A percentile compares a stretch with the other conserved stretches of the same genome.
These are phyloP conservation scores for Erebia palarica DNA, from an alignment of 2,888 invertebrate species.

Conservation along the genomic window DNA sequence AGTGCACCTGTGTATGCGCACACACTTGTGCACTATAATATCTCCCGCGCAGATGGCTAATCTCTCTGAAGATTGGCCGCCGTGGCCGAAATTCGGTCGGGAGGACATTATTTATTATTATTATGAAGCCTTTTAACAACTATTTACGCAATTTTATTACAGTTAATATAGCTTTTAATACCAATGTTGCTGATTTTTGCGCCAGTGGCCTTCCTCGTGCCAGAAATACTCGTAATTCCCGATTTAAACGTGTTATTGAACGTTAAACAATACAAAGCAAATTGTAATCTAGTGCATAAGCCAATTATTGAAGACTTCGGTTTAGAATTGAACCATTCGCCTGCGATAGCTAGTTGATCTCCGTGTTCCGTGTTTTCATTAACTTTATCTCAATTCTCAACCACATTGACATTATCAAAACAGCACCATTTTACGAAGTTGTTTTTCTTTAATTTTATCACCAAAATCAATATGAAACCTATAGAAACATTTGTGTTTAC, in stretches of 20 bases:
- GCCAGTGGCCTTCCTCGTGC: not conserved
- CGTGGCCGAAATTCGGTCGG: no score
- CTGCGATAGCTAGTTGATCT: not conserved
- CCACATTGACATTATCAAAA: not conserved
- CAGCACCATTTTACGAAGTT: not conserved
- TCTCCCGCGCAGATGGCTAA: no score
- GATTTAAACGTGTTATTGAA: conserved; percentile 21
- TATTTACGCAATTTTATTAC: not conserved
- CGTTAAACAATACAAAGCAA: conserved; percentile 13
- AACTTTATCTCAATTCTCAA: not conserved
- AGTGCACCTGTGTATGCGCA: no score
- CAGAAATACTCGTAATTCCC: conserved; percentile 14
- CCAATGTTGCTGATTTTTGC: conserved; percentile 5
- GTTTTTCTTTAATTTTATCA: not conserved
- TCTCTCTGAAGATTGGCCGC: no score
- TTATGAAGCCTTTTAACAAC: no score
- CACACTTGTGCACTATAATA: no score
- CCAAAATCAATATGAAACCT: not conserved
- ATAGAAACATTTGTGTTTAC: not conserved
- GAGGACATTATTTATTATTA: no score
- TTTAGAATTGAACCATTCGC: not conserved
- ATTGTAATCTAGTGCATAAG: conserved; percentile 9
- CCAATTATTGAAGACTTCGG: conserved; percentile 11
- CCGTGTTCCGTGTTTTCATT: not conserved
- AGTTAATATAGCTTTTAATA: not conserved